Percentiles rank a stretch among this genome's conserved stretches.
phyloP scores from a whole-genome alignment of 2,797 vertebrate species.

The Trachurus trachurus region DNA sequence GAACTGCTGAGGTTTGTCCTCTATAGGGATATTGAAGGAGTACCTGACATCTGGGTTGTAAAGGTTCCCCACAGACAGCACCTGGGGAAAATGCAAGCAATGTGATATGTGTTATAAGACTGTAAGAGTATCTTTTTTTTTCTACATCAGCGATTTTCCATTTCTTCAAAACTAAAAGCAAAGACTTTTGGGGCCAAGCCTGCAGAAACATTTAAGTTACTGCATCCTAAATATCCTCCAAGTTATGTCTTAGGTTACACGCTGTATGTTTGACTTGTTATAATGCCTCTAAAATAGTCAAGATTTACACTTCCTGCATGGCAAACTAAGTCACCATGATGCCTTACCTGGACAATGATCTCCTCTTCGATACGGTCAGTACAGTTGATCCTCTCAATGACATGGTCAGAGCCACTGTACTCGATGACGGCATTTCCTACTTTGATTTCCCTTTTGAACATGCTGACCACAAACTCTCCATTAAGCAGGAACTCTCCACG shows the following conservation, averaged over 20 bases:
- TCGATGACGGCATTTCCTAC: constrained; percentile 93
- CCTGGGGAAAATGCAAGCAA: constrained; percentile 79
- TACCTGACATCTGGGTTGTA: constrained; percentile 97
- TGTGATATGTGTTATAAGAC: constrained; percentile 17
- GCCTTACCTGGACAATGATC: constrained; percentile 93
- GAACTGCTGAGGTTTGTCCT: constrained; percentile 95
- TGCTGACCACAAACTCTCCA: constrained; percentile 98
- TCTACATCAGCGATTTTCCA: too few species aligned
- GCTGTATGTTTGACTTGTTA: background rate
- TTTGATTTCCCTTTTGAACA: constrained; percentile 99
- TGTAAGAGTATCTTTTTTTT: background rate
- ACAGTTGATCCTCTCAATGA: constrained; percentile 97
- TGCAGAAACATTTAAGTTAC: background rate
- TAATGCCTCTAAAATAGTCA: background rate
- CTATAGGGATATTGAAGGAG: constrained; percentile 97
- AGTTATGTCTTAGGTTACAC: background rate
- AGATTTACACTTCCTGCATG: constrained; percentile 9
- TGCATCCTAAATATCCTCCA: background rate
- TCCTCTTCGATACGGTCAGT: constrained; percentile 97
- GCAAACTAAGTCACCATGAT: background rate
- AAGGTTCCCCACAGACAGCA: constrained; percentile 96
- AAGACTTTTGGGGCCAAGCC: too few species aligned
- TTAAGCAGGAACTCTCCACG: constrained; percentile 97
- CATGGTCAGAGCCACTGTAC: constrained; percentile 96
- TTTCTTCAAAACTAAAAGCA: background rate